phyloP scores from a whole-genome alignment of 2,888 invertebrate genomes.

The Corythucha ciliata region DNA sequence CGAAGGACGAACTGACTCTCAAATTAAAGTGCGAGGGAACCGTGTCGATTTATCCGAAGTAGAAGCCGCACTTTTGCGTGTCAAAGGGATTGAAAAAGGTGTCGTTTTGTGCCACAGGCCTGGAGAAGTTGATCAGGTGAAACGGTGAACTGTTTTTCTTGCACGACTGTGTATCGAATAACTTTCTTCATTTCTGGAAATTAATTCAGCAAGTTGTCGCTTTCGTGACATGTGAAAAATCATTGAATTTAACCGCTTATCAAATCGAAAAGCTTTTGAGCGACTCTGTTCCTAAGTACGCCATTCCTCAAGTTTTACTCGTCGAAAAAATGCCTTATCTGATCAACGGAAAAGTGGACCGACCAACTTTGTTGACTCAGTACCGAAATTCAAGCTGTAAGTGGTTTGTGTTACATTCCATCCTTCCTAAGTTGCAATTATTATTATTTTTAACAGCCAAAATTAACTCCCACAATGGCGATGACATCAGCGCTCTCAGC shows the following conservation, averaged over 20 bases:
- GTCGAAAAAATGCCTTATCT: slow-evolving; percentile 67
- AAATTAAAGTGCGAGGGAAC: slow-evolving; percentile 77
- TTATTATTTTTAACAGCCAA: neutral
- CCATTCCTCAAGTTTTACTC: slow-evolving; percentile 68
- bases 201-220: slow-evolving; percentile 53
- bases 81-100: slow-evolving; percentile 59
- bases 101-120: slow-evolving; percentile 71
- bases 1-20: slow-evolving; percentile 77
- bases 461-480: neutral
- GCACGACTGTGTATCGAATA: neutral
- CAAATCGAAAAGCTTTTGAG: slow-evolving; percentile 58
- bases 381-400: slow-evolving; percentile 59
- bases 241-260: slow-evolving; percentile 43
- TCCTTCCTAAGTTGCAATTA: no score
- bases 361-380: slow-evolving; percentile 63
- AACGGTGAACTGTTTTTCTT: neutral
- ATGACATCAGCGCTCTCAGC: slow-evolving; percentile 2
- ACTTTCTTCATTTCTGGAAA: no score
- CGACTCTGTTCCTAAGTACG: slow-evolving; percentile 59
- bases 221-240: slow-evolving; percentile 47
- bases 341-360: slow-evolving; percentile 79
- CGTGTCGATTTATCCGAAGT: slow-evolving; percentile 77
- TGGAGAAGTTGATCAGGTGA: slow-evolving; percentile 50
- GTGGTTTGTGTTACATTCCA: no score
- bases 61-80: slow-evolving; percentile 57